Percentiles rank a stretch among this genome's conserved stretches.
phyloP scores from a whole-genome alignment of 2,113 vertebrate genomes.

The Dermatemys mawii region DNA sequence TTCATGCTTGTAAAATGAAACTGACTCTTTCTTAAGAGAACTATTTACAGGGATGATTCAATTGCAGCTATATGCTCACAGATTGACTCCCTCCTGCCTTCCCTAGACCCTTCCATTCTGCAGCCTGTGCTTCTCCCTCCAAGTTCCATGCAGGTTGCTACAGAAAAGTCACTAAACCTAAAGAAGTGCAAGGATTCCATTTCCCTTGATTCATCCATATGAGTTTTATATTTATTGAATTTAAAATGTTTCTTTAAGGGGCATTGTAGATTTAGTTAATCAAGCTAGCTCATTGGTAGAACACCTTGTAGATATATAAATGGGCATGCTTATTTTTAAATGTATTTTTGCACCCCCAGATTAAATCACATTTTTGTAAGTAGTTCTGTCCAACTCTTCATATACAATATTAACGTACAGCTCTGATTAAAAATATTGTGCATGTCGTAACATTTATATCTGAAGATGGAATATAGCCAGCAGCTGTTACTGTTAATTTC shows the following conservation, averaged over 20 bases:
- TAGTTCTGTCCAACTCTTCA: background rate
- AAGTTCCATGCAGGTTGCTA: background rate
- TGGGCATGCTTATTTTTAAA: background rate
- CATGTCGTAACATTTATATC: background rate
- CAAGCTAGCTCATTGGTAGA: background rate
- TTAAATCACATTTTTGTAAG: background rate
- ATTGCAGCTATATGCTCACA: accelerated
- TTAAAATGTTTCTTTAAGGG: background rate
- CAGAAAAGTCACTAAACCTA: background rate
- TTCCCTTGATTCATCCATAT: background rate
- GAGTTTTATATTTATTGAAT: background rate
- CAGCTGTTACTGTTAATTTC: background rate
- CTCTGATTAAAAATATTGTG: background rate
- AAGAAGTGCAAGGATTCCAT: background rate
- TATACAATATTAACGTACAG: background rate
- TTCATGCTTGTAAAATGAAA: background rate
- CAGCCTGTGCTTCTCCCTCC: background rate
- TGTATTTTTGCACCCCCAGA: background rate
- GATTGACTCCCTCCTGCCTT: background rate
- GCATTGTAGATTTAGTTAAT: background rate
- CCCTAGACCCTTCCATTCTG: background rate
- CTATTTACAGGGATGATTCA: background rate
- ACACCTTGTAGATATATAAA: background rate
- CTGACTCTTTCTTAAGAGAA: background rate
- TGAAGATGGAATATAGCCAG: background rate